Percentiles rank a stretch among this genome's conserved stretches.
Conservation (phyloP, 2,113 vertebrate genomes). For the Nerophis ophidion region DNA sequence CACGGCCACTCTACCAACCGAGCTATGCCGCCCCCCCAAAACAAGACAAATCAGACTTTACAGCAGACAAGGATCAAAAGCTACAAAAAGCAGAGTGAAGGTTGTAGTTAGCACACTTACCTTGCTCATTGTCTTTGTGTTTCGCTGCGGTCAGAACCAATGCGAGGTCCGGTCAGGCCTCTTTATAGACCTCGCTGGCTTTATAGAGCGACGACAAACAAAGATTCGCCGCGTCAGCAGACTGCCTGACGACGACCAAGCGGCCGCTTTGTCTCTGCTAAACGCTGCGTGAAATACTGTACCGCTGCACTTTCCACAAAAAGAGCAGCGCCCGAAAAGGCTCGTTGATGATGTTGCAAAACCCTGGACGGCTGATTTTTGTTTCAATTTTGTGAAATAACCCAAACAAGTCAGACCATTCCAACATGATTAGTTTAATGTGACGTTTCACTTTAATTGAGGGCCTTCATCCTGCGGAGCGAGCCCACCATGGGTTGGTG, state of each 20-base stretch:
- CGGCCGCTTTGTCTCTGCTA: conserved; percentile 56
- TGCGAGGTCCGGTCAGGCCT: conserved; percentile 31
- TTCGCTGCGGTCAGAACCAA: conserved; percentile 45
- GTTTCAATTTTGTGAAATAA: conserved; percentile 9
- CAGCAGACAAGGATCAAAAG: too few species aligned
- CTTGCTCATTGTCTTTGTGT: conserved; percentile 68
- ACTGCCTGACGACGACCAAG: conserved; percentile 45
- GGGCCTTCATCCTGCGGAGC: conserved; percentile 68
- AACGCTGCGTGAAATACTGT: conserved; percentile 57
- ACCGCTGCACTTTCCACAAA: conserved; percentile 65
- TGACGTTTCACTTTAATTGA: conserved; percentile 37
- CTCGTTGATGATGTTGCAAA: not conserved
- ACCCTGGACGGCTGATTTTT: not conserved
- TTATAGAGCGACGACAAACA: conserved; percentile 47
- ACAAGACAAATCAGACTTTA: too few species aligned
- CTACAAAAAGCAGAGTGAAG: too few species aligned
- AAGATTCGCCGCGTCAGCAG: conserved; percentile 66
- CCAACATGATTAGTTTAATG: conserved; percentile 51
- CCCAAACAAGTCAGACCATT: conserved; percentile 6
- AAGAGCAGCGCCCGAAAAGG: conserved; percentile 52
- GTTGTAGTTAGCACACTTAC: conserved; percentile 48
- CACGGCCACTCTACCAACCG: too few species aligned
- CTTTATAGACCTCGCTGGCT: conserved; percentile 69
- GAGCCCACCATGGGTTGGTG: conserved; percentile 69
- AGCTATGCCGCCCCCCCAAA: too few species aligned